Conservation (phyloP, 2,797 vertebrate genomes). For the Macropus fuliginosus region DNA sequence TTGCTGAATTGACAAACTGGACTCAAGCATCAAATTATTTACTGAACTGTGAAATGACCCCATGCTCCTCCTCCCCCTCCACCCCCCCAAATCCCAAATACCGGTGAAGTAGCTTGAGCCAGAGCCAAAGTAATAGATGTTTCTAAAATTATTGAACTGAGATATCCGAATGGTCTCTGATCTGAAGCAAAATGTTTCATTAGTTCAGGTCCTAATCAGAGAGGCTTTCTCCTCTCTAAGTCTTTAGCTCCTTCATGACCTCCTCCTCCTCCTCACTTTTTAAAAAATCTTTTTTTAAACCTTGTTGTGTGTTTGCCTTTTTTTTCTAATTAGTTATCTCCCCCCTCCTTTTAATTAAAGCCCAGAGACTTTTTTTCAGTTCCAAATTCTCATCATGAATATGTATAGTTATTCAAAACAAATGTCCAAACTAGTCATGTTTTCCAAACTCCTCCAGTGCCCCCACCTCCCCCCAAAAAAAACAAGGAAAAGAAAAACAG, state of each 20-base stretch:
- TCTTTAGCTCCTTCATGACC: not conserved
- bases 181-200: not conserved
- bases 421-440: not conserved
- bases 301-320: not conserved
- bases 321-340: not conserved
- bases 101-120: not conserved
- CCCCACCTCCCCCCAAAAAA: accelerated
- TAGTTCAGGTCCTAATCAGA: not conserved
- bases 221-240: not conserved
- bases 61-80: not conserved
- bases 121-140: not conserved
- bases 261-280: not conserved
- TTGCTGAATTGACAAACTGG: not conserved
- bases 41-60: not conserved
- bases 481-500: not conserved
- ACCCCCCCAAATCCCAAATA: not conserved
- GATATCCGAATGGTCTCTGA: not conserved
- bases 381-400: not conserved
- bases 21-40: not conserved
- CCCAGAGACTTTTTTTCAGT: not conserved
- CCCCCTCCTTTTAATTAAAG: not conserved
- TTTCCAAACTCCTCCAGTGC: not conserved
- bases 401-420: not conserved
- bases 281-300: too few species aligned
- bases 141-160: not conserved